Evolutionary conservation across 2,888 invertebrate genomes (phyloP).

Genomic region (Neria commutata): DNA sequence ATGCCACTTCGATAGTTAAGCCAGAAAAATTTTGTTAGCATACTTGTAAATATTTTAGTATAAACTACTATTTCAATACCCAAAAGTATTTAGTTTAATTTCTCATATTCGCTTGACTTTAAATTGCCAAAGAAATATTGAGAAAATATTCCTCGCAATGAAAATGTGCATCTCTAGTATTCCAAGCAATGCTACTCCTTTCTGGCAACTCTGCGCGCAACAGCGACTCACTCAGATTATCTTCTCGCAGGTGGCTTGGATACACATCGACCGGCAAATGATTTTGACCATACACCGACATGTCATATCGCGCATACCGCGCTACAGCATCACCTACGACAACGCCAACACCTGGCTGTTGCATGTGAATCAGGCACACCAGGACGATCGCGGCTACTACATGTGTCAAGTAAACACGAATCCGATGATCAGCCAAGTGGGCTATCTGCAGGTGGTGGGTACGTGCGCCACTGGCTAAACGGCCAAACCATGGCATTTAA

Average conservation of each 20-base stretch:
- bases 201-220: too few species aligned
- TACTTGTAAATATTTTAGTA: too few species aligned
- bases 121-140: too few species aligned
- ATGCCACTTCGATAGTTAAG: too few species aligned
- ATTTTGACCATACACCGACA: constrained; percentile 90
- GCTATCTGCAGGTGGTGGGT: constrained; percentile 92
- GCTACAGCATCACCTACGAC: constrained; percentile 89
- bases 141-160: too few species aligned
- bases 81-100: too few species aligned
- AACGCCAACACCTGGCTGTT: constrained; percentile 91
- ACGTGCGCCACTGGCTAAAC: constrained; percentile 58
- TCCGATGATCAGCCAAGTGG: constrained; percentile 95
- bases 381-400: constrained; percentile 84
- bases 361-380: constrained; percentile 89
- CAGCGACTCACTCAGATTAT: too few species aligned
- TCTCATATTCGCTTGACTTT: too few species aligned
- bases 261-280: constrained; percentile 93
- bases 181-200: too few species aligned
- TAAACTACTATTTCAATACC: too few species aligned
- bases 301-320: constrained; percentile 87
- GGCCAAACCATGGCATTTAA: not conserved
- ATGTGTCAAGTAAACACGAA: constrained; percentile 77
- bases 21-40: too few species aligned
- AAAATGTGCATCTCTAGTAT: too few species aligned
- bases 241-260: constrained; percentile 83